Evolutionary conservation across 2,888 invertebrate genomes (phyloP), one percentile per base, ranked within the genome.

Genomic region (Mamestra brassicae): DNA sequence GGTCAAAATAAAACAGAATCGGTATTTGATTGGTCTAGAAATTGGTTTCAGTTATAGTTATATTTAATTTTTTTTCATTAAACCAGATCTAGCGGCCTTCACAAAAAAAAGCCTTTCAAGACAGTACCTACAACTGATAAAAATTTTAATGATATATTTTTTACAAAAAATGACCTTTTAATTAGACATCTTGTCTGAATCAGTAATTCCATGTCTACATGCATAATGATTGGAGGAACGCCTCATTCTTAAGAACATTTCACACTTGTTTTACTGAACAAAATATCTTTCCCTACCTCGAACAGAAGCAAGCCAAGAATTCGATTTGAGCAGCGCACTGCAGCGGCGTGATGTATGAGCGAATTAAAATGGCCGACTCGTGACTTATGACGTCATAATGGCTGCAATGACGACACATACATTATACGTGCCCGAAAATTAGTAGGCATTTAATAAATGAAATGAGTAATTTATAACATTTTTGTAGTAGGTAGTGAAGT

Each of bases 341-440:
- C 88, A 87, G 81, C 83, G 83, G 64, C 71, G 83, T 93, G 93
- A 93, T 92, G 88, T 89, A 93, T 90, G 90, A 89, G 88, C 89
- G 89, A 93, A 93, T 93, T 93, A 93, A 93, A 93, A 92, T 91
- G 89, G 92, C 89, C 64, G 82, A 76, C 54, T 68, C 76, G 85
- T 92, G 92, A 93, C 89, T 92, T 93, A 93, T 89, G 92, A 89
- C 88, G 89, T 90, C 13, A 47, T 47, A 47, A 47, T 15, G 47
- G 47, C 13, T 47, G 47, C 4, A 0, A 47, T 78, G 83, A 85
- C 71, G 78, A 74, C 80, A 75, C 68, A 74, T 80, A 77, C 64
- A 74, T 83, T 85, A 87, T 81, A 74, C 42, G 42, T 60, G 63
- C 36, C 50, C n/a, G n/a, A 42, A 72, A 68, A 83, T 77, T 78